Conservation (phyloP, 2,888 invertebrate genomes). For the Andrena bicolor region DNA sequence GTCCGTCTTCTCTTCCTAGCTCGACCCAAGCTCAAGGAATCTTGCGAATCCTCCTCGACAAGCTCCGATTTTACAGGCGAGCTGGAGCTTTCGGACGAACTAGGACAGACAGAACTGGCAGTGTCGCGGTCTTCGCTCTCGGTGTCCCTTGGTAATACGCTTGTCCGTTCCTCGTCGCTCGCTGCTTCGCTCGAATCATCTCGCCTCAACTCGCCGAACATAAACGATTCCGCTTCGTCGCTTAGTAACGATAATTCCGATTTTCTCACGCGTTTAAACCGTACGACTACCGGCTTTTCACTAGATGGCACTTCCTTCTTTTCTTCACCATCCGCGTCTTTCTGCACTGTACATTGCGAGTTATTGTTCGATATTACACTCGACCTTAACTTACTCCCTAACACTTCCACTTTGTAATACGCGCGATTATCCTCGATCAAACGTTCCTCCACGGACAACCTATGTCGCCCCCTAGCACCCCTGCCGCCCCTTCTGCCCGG, state of each 20-base stretch:
- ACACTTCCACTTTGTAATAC: conserved; percentile 91
- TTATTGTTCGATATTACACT: conserved; percentile 82
- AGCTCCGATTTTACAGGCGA: conserved; percentile 74
- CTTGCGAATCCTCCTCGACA: conserved; percentile 81
- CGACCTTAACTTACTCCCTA: conserved; percentile 89
- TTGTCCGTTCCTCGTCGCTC: conserved; percentile 85
- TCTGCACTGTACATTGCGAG: conserved; percentile 57
- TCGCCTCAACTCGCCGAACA: conserved; percentile 90
- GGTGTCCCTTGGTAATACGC: conserved; percentile 81
- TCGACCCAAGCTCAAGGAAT: conserved; percentile 75
- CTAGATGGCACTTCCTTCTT: conserved; percentile 80
- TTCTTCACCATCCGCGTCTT: conserved; percentile 62
- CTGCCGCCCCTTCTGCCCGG: conserved; percentile 69
- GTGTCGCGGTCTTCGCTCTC: conserved; percentile 75
- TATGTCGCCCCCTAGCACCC: conserved; percentile 78
- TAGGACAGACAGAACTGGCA: conserved; percentile 61
- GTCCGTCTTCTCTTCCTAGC: conserved; percentile 85
- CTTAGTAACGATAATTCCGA: conserved; percentile 91
- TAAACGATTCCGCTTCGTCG: conserved; percentile 94
- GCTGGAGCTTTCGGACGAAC: conserved; percentile 64
- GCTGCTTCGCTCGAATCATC: conserved; percentile 87
- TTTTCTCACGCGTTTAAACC: conserved; percentile 90
- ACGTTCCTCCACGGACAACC: conserved; percentile 86
- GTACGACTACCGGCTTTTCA: conserved; percentile 88
- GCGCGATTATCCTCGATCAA: conserved; percentile 86